A percentile compares a stretch with the other conserved stretches of the same genome.
These are phyloP conservation scores for Melanocharis versteri DNA, from an alignment of 2,113 vertebrate genomes.

Conservation along the genomic window DNA sequence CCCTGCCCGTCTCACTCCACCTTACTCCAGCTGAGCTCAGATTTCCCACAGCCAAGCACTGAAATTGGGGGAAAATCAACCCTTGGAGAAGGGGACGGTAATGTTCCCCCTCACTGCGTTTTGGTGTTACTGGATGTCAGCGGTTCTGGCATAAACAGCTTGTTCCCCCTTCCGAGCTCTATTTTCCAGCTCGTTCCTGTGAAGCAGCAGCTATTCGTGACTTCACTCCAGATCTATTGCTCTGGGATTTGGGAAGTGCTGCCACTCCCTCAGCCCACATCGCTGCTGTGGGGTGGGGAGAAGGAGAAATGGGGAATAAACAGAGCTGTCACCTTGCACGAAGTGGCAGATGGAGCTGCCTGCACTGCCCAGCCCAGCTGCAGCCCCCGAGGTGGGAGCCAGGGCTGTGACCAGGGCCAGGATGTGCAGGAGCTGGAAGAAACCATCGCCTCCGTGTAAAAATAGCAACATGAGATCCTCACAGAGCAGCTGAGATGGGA, in stretches of 20 bases:
- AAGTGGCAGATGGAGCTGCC: neutral
- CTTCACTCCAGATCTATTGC: constrained; percentile 54
- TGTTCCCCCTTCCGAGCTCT: neutral
- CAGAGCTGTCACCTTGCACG: neutral
- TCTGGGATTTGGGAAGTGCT: constrained; percentile 51
- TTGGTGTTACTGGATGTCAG: neutral
- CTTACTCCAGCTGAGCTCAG: neutral
- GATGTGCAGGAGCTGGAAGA: neutral
- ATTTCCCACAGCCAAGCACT: neutral
- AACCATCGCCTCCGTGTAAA: rapidly evolving
- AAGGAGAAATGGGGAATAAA: neutral
- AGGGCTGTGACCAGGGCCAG: neutral
- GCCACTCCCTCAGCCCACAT: constrained; percentile 52
- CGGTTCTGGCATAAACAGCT: constrained; percentile 29
- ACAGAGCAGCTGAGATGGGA: neutral
- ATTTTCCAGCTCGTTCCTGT: neutral
- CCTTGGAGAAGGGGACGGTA: rapidly evolving
- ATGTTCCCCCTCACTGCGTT: neutral
- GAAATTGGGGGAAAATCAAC: neutral
- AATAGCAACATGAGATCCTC: neutral
- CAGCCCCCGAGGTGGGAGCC: neutral
- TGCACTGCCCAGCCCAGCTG: neutral
- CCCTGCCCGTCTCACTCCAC: neutral
- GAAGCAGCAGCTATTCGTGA: constrained; percentile 43
- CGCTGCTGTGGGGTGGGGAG: neutral